Conservation (phyloP, 1,140 invertebrate species). For the Hydropsyche tenuis region DNA sequence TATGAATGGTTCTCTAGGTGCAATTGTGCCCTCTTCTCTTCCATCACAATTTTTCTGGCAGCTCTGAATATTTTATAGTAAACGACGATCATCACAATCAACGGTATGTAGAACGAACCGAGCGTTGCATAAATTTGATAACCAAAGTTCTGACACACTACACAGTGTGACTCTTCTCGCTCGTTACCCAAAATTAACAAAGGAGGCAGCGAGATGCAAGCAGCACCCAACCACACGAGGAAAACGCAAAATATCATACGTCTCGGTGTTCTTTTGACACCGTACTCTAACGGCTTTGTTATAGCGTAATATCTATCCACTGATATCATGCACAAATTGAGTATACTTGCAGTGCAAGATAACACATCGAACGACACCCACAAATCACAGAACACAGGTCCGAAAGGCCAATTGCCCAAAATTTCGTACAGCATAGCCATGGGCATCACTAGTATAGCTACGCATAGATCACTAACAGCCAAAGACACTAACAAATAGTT, state of each 20-base stretch:
- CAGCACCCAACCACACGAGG: conserved; percentile 88
- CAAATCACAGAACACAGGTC: conserved; percentile 82
- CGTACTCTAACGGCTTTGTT: conserved; percentile 88
- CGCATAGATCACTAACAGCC: conserved; percentile 87
- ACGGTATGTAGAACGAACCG: conserved; percentile 88
- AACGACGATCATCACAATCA: conserved; percentile 88
- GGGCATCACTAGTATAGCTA: conserved; percentile 83
- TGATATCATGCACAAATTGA: conserved; percentile 92
- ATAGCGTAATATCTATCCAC: conserved; percentile 90
- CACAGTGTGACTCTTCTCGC: conserved; percentile 77
- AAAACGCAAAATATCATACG: conserved; percentile 85
- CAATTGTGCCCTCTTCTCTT: conserved; percentile 84
- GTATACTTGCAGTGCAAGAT: conserved; percentile 86
- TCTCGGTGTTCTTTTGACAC: conserved; percentile 82
- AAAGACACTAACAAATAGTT: conserved; percentile 91
- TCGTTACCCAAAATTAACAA: conserved; percentile 89
- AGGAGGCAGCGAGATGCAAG: conserved; percentile 87
- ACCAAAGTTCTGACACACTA: conserved; percentile 85
- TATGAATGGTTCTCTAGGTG: conserved; percentile 80
- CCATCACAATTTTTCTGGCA: conserved; percentile 81
- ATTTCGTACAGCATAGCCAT: conserved; percentile 84
- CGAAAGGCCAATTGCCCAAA: conserved; percentile 84
- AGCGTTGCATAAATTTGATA: conserved; percentile 91
- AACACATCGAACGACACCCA: conserved; percentile 86
- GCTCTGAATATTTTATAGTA: conserved; percentile 92